A percentile compares a stretch with the other conserved stretches of the same genome.
phyloP scores from a whole-genome alignment of 2,113 vertebrate species.

The Ginglymostoma cirratum region DNA sequence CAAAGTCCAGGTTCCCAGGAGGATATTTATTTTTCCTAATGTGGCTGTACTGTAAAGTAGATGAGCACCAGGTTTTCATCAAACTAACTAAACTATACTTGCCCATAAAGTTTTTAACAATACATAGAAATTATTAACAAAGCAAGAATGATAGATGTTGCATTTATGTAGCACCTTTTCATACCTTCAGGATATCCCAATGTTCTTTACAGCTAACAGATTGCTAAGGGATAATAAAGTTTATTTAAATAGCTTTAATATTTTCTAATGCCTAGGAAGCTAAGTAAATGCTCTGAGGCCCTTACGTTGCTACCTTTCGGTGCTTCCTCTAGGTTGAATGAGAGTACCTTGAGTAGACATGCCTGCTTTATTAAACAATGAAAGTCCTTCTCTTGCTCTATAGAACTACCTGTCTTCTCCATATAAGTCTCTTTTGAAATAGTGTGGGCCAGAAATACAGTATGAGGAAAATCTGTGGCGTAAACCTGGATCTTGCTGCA shows the following conservation, averaged over 20 bases:
- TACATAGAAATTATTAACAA: not conserved
- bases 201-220: not conserved
- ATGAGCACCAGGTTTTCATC: not conserved
- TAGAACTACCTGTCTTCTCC: too few species aligned
- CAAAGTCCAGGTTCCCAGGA: conserved; percentile 42
- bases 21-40: conserved; percentile 48
- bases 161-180: not conserved
- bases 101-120: not conserved
- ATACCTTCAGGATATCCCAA: not conserved
- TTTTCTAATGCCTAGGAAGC: not conserved
- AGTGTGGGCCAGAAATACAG: not conserved
- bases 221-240: not conserved
- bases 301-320: not conserved
- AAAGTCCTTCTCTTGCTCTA: too few species aligned
- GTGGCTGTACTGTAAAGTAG: not conserved
- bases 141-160: not conserved
- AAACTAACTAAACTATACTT: not conserved
- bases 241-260: not conserved
- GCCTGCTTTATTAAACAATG: too few species aligned
- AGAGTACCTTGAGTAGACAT: too few species aligned
- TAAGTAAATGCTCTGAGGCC: not conserved
- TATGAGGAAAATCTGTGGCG: not conserved
- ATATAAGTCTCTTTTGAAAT: too few species aligned
- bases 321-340: too few species aligned
- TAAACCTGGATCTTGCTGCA: not conserved